phyloP scores from a whole-genome alignment of 2,797 vertebrate genomes.

The Oreortyx pictus region DNA sequence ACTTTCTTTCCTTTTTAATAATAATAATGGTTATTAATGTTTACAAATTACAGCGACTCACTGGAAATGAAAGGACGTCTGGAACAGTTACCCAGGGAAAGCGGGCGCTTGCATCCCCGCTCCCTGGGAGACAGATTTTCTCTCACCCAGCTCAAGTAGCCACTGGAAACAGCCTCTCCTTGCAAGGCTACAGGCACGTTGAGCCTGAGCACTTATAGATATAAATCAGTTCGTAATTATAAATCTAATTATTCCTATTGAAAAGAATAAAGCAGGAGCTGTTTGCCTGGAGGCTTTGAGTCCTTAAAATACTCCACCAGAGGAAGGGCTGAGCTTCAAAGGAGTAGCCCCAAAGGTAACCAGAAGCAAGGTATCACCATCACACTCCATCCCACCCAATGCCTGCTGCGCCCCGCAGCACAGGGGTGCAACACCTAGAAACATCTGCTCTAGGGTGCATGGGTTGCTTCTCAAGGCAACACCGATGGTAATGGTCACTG shows the following conservation, averaged over 20 bases:
- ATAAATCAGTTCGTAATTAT: rapidly evolving
- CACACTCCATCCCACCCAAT: neutral
- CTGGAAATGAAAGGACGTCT: constrained; percentile 50
- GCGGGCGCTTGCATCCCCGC: rapidly evolving
- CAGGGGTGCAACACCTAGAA: neutral
- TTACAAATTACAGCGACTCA: constrained; percentile 77
- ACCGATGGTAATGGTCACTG: neutral
- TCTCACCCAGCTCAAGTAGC: neutral
- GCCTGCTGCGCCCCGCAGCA: no score
- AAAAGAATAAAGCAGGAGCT: neutral
- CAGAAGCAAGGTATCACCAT: neutral
- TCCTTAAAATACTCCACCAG: neutral
- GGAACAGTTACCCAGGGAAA: neutral
- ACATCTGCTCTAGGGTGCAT: no score
- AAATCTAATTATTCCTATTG: neutral
- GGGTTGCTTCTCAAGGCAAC: neutral
- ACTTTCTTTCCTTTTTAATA: constrained; percentile 79
- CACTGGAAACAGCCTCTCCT: rapidly evolving
- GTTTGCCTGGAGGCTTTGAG: neutral
- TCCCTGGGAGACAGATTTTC: neutral
- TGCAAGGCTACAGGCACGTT: rapidly evolving
- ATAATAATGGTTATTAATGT: constrained; percentile 82
- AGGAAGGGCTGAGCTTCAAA: neutral
- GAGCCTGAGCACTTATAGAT: rapidly evolving
- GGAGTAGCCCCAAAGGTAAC: neutral